Evolutionary conservation across 2,113 vertebrate genomes (phyloP), one percentile per base, ranked within the genome.

Genomic region (Blennius ocellaris): DNA sequence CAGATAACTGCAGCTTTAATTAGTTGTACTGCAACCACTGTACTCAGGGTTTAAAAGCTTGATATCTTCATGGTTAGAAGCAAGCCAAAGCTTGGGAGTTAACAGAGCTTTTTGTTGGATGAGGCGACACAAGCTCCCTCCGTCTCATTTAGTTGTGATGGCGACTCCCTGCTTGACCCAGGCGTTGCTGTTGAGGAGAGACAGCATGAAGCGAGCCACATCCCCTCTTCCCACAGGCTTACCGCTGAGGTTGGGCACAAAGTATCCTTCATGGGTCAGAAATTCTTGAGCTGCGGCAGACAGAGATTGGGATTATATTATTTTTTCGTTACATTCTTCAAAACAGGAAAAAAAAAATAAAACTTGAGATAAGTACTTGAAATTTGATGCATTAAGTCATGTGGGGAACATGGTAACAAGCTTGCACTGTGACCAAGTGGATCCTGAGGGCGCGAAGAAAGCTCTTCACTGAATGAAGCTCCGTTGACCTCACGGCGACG

Each of bases 171-270:
- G 92, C 80, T 92, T 93, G 58, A 90, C 59, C 93, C 94, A 93
- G 59, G 90, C 67, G 6, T 93, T 90, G 74, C 64, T 88, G 80
- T 76, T 89, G 66, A 95, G 87, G 5, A 91, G 83, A 53, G 91
- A 93, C 11, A 93, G 81, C 91, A 91, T 93, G 69, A 94, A 94
- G 63, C 89, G 86, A 54, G 91, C 90, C 47, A 93, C 92, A 10
- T 94, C 88, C 41, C 83, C 91, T 86, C 90, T 67, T 14, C 87
- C 84, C 14, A 61, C 15, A 6, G 92, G 87, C 37, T 74, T 43
- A 48, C 81, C 79, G 0, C 30, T 82, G 45, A 47, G 44, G 59
- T 91, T 81, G 12, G 92, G 93, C 15, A 94, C 91, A 78, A 91
- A 94, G 81, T 91, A 94, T 51, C 93, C 90, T 64, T 92, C 91